Evolutionary conservation across 2,113 vertebrate genomes (phyloP), one percentile per base, ranked within the genome.

Genomic region (Stegastes partitus): DNA sequence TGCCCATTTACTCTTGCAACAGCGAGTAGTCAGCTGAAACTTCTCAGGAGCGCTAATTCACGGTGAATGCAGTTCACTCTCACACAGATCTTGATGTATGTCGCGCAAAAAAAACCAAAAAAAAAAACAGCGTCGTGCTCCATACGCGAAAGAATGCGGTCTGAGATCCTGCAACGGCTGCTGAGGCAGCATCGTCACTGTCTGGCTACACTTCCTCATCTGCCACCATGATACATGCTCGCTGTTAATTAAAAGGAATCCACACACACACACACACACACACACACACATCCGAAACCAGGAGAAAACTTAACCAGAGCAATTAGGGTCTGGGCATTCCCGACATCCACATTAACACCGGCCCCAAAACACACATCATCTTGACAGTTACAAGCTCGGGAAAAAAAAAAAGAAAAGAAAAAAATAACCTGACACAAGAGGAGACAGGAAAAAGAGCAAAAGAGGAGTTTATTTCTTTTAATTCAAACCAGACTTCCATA

Each of bases 401-500:
- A 12, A 51, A 18, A 70, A 49, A 61, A 67, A 72, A 15, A 42
- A 25, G 16, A 78, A 64, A 69, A 70, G 73, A 63, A 71, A 71
- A 63, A 39, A 3, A 34, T 9, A 34, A 8, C 9, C 9, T 49
- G 71, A 87, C 53, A 56, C 74, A 72, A 72, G 65, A 82, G 62
- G 68, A 77, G 69, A 69, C 34, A 50, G 25, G 39, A 34, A 81
- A 79, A 81, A 88, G 65, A 81, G 82, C 50, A 67, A 77, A 39
- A 22, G 57, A 51, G 75, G 90, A 94, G 93, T 96, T 94, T 92
- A 57, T 90, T 83, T 93, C 91, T 88, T 86, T 94, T 95, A 95
- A 96, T 95, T 96, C 90, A 95, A 97, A 97, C 93, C 97, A 98
- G 96, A 96, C 94, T 92, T 94, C 91, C 93, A 93, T 93, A 94